Evolutionary conservation across 2,888 invertebrate species (phyloP).

Genomic region (Thera britannica): DNA sequence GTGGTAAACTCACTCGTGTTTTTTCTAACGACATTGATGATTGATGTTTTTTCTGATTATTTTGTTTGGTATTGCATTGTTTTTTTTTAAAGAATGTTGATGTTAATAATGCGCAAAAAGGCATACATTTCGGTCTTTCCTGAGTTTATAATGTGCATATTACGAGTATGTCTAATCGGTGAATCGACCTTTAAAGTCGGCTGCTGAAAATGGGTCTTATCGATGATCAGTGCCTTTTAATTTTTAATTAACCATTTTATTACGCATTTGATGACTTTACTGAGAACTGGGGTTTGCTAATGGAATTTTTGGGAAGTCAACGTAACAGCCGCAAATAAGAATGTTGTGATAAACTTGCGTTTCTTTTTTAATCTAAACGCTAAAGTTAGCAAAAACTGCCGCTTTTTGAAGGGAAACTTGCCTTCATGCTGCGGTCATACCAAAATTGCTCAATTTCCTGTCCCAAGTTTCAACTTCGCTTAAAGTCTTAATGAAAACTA

Average conservation of each 20-base stretch:
- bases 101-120: no score
- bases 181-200: slow-evolving; percentile 9
- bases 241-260: slow-evolving; percentile 28
- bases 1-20: no score
- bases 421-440: slow-evolving; percentile 55
- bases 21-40: no score
- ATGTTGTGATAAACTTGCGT: background rate
- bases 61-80: no score
- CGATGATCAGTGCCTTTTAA: slow-evolving; percentile 22
- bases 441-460: slow-evolving; percentile 77
- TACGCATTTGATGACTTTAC: slow-evolving; percentile 23
- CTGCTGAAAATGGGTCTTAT: slow-evolving; percentile 21
- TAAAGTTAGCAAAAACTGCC: background rate
- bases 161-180: background rate
- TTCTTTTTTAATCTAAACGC: no score
- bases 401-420: slow-evolving; percentile 17
- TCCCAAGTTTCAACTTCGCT: slow-evolving; percentile 64
- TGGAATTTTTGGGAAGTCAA: slow-evolving; percentile 11
- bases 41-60: no score
- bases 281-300: slow-evolving; percentile 21
- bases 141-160: no score
- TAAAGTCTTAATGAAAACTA: slow-evolving; percentile 75
- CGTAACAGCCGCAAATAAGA: slow-evolving; percentile 1
- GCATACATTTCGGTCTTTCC: no score
- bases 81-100: no score